Base-by-base conservation (phyloP, 1,140 invertebrate species). In the Polypedilum vanderplanki region DNA sequence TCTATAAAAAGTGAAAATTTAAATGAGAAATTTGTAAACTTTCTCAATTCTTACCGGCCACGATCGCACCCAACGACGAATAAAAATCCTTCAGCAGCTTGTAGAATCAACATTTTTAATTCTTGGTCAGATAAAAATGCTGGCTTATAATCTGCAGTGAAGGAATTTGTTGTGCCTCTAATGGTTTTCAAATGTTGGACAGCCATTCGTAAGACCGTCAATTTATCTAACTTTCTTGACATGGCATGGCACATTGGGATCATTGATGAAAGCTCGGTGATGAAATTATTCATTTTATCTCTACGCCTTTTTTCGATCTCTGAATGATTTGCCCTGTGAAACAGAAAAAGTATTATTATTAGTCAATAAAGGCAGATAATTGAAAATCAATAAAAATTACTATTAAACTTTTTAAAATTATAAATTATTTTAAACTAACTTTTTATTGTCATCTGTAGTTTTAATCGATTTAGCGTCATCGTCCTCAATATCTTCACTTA, bases 211-310 rank as follows among this genome's bases (percentile, higher is more conserved):
- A 98, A 84, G 3, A 98, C 95, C 0, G 95, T 97, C 74, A 98
- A 84, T 82, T 98, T 98, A 84, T 97, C 96, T 76, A 97, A 83
- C 84, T 98, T 98, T 18, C 94, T 85, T 8, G 93, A 91, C 92
- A 96, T 95, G 0, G 93, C 92, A 79, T 92, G 91, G 80, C 95
- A 97, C 92, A 96, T 95, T 0, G 95, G 96, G 8, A 98, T 89
- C 88, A 98, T 93, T 1, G 90, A 87, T 40, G 94, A 93, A 40
- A 98, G 81, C 82, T 98, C 95, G 0, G 90, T 91, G 76, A 98
- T 97, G 82, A 96, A 97, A 0, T 90, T 95, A 84, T 97, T 97
- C 95, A 98, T 98, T 84, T 98, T 98, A 81, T 98, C 95, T 17
- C 96, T 86, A 3, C 96, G 86, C 0, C 95, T 85, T 81, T 97